A percentile compares a stretch with the other conserved stretches of the same genome.
phyloP scores from a whole-genome alignment of 2,797 vertebrate species.

The Malurus splendens region DNA sequence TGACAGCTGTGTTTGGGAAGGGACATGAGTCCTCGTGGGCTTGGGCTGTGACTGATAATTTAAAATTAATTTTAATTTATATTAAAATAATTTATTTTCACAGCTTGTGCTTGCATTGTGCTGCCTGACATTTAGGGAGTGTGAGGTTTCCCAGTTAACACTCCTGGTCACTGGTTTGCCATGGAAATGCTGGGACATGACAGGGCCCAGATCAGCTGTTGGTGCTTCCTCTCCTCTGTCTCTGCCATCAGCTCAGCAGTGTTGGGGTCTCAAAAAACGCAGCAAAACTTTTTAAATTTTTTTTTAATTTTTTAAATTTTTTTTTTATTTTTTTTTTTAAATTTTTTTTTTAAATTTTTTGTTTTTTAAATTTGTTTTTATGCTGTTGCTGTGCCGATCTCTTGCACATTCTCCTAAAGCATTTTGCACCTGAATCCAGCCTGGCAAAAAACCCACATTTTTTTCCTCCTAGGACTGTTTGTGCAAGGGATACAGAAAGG shows the following conservation, averaged over 20 bases:
- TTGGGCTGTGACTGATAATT: not conserved
- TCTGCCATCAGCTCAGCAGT: not conserved
- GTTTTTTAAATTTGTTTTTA: not conserved
- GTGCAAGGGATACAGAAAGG: slow-evolving; percentile 6
- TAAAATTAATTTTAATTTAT: too few species aligned
- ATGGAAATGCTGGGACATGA: not conserved
- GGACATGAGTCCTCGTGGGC: fast-evolving
- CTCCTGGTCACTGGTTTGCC: not conserved
- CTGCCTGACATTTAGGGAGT: not conserved
- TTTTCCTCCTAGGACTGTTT: not conserved
- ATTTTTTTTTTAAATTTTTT: too few species aligned
- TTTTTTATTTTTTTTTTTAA: too few species aligned
- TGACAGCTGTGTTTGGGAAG: not conserved
- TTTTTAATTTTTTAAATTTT: too few species aligned
- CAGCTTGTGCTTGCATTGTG: not conserved
- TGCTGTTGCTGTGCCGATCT: not conserved
- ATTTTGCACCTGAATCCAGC: not conserved
- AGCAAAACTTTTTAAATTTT: not conserved
- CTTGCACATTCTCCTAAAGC: fast-evolving
- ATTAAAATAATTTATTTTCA: not conserved
- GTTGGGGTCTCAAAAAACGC: not conserved
- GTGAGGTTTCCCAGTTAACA: not conserved
- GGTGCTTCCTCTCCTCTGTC: not conserved
- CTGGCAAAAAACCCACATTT: not conserved
- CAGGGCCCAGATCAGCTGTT: fast-evolving